These are phyloP conservation scores for Punctoribates punctum DNA, from an alignment of 2,888 invertebrate genomes.

Conservation along the genomic window DNA sequence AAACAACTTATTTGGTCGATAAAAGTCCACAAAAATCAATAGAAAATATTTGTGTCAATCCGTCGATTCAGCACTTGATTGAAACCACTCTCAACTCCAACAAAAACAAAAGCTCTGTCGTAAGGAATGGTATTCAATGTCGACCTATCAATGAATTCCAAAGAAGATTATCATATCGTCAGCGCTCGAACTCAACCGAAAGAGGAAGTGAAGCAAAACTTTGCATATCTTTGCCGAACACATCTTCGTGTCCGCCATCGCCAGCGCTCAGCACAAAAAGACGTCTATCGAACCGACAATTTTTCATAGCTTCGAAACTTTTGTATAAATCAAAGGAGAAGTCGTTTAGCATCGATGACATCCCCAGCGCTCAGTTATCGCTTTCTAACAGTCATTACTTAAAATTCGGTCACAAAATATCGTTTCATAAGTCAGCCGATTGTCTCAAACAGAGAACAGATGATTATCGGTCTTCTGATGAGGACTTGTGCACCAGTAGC, in stretches of 20 bases:
- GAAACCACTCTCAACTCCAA: neutral
- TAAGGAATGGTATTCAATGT: neutral
- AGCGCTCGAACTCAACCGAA: constrained; percentile 31
- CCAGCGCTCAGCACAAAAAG: neutral
- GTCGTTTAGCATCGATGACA: constrained; percentile 48
- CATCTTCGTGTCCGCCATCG: constrained; percentile 28
- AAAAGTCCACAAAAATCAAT: constrained; percentile 11
- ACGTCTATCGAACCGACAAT: neutral
- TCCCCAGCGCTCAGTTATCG: constrained; percentile 46
- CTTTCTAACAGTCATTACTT: constrained; percentile 45
- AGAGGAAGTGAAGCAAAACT: neutral
- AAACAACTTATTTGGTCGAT: neutral
- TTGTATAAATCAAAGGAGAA: constrained; percentile 47
- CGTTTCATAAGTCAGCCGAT: constrained; percentile 47
- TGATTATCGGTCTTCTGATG: constrained; percentile 42
- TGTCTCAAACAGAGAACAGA: constrained; percentile 43
- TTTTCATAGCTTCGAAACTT: constrained; percentile 45
- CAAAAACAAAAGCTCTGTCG: neutral
- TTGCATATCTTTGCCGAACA: constrained; percentile 30
- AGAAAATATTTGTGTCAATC: constrained; percentile 4
- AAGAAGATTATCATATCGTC: constrained; percentile 32
- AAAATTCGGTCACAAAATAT: constrained; percentile 45
- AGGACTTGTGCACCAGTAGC: constrained; percentile 45
- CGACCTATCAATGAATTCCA: constrained; percentile 1
- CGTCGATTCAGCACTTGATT: constrained; percentile 15